Evolutionary conservation across 2,888 invertebrate species (phyloP).

Genomic region (Esperia sulphurella): DNA sequence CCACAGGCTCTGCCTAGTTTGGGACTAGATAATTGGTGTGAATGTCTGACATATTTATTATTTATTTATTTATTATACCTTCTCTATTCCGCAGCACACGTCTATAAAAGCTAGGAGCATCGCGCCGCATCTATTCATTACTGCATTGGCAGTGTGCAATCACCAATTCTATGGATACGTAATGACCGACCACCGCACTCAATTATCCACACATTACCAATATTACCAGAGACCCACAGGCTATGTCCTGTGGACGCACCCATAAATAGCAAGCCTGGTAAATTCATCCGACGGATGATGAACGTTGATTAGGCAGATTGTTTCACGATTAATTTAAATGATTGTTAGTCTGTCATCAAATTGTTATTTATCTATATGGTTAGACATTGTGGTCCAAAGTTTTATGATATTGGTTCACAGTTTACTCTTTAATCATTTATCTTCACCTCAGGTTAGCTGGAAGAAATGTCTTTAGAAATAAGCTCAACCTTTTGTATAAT

Average conservation of each 20-base stretch:
- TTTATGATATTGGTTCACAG: too few species aligned
- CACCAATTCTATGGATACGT: constrained; percentile 52
- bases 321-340: not conserved
- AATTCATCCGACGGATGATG: not conserved
- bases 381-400: too few species aligned
- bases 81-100: not conserved
- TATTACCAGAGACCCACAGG: constrained; percentile 10
- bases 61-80: too few species aligned
- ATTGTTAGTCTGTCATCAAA: not conserved
- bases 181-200: constrained; percentile 35
- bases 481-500: too few species aligned
- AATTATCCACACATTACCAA: constrained; percentile 38
- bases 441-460: too few species aligned
- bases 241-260: constrained; percentile 1
- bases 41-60: too few species aligned
- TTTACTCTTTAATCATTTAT: too few species aligned
- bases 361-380: not conserved
- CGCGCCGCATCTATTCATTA: constrained; percentile 44
- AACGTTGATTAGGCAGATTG: not conserved
- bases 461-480: too few species aligned
- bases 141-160: constrained; percentile 36
- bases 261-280: too few species aligned
- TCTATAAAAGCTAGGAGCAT: constrained; percentile 14
- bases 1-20: too few species aligned
- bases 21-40: too few species aligned